Base-by-base conservation (phyloP, 2,113 vertebrate species). In the Sakesphorus luctuosus region DNA sequence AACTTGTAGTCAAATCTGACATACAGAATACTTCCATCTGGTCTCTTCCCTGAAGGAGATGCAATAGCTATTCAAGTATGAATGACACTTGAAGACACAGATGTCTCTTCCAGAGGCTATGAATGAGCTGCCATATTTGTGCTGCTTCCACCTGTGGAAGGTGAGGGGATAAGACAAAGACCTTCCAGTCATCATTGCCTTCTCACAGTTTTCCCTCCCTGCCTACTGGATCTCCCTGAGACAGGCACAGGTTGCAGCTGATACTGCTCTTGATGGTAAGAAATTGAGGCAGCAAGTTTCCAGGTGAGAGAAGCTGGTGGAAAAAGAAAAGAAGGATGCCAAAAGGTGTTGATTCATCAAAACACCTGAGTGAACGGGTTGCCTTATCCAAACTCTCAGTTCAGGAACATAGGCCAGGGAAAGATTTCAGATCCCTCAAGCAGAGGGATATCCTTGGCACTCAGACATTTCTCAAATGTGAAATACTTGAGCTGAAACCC, bases 11-110 rank as follows among this genome's bases (percentile, higher is more conserved):
- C 49, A 89, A 65, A 87, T 58, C 28, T 56, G 58, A 49, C 63
- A 69, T 26, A 44, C 4, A 31, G 55, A 33, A 68, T 23, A 6
- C 40, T 89, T 93, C 87, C 88, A 85, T 91, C 83, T 93, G 89
- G 26, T 76, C 26, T 86, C 78, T 79, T 87, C 31, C 56, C 52
- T 38, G 40, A 43, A 93, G 62, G 66, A 91, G 49, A 66, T 6
- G 11, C 38, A 55, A 44, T 65, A 38, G 26, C 26, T 75, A 46
- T 53, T 91, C n/a, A 47, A 69, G 63, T 36, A 80, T 69, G 67
- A 91, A 90, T 46, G 55, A 89, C 68, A 47, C 24, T 78, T 31
- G 52, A 85, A 79, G 40, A 73, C 53, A 87, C 12, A 76, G 77
- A 65, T 65, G 28, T n/a, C 36, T 76, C 35, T 55, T 79, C 58